Evolutionary conservation across 1,140 invertebrate species (phyloP).

Genomic region (Drosophila tani): DNA sequence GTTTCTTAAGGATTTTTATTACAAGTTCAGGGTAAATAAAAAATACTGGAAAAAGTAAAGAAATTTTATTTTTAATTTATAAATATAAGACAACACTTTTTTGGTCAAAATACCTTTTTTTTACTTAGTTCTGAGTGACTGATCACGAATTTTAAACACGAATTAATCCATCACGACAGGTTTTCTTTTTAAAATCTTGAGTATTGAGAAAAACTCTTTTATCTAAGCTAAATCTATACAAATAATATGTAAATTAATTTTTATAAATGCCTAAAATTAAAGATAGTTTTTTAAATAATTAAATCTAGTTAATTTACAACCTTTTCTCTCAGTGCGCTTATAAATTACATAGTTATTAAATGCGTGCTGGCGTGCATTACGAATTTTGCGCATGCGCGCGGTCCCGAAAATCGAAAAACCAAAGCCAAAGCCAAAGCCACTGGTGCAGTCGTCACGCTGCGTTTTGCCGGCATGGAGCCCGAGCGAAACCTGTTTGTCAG

Average conservation of each 20-base stretch:
- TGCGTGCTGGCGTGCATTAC: conserved; percentile 36
- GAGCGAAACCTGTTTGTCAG: conserved; percentile 67
- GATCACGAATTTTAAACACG: too few relatives aligned
- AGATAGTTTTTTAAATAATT: background rate
- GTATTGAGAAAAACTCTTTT: too few relatives aligned
- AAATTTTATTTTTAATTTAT: too few relatives aligned
- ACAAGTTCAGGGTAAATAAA: background rate
- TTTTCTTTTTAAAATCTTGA: too few relatives aligned
- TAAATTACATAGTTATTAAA: conserved; percentile 26
- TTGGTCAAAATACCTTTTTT: too few relatives aligned
- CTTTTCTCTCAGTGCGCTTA: conserved; percentile 36
- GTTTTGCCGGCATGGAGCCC: conserved; percentile 49
- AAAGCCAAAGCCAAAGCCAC: conserved; percentile 8
- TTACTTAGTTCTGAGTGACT: too few relatives aligned
- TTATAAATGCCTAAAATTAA: background rate
- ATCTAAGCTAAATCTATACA: background rate
- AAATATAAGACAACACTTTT: too few relatives aligned
- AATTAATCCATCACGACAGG: too few relatives aligned
- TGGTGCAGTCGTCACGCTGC: conserved; percentile 18
- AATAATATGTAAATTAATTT: background rate
- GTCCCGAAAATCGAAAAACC: conserved; percentile 28
- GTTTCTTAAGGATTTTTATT: background rate
- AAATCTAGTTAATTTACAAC: background rate
- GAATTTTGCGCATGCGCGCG: conserved; percentile 73
- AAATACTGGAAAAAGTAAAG: background rate